Base-by-base conservation (phyloP, 2,113 vertebrate species). In the Nothocercus julius region DNA sequence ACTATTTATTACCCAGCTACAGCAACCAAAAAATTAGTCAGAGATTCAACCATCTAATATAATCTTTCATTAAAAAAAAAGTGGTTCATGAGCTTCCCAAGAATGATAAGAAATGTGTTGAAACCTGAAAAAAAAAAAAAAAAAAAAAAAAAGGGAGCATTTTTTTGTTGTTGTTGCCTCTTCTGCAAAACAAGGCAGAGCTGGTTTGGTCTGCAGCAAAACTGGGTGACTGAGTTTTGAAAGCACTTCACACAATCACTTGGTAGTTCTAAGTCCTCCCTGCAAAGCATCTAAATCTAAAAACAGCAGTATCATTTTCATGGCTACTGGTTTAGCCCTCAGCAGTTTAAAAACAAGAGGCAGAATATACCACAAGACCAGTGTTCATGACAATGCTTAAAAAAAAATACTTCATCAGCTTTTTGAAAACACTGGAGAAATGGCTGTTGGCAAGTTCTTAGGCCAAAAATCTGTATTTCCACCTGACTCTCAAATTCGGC, bases 11-110 rank as follows among this genome's bases (percentile, higher is more conserved):
- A 89, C 89, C 81, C 73, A 72, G 32, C 34, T 90, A 85, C 44
- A 27, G 84, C 44, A 96, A 89, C 84, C 81, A 91, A 85, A 91
- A 92, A 92, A 95, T 96, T 89, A 86, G 82, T 86, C 84, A 83
- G 92, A 92, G 90, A 94, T 74, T 69, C 73, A 92, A 56, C 90
- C 76, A 66, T 32, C 47, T 53, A 85, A 81, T 77, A 92, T 84
- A 89, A 94, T 81, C 77, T 89, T 95, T 86, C 77, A 85, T 85
- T 80, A 19, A 59, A 92, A 73, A 89, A 49, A 49, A 49, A 49
- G 69, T 4, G 21, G 81, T 73, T 90, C 87, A 89, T 38, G 82
- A 81, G 54, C 59, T 84, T 84, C 90, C 90, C 64, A 75, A 30
- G 69, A 58, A 76, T 40, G 84, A 91, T 91, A 86, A 84, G 90